phyloP scores from a whole-genome alignment of 2,797 vertebrate genomes.

The Ptychadena robeensis region DNA sequence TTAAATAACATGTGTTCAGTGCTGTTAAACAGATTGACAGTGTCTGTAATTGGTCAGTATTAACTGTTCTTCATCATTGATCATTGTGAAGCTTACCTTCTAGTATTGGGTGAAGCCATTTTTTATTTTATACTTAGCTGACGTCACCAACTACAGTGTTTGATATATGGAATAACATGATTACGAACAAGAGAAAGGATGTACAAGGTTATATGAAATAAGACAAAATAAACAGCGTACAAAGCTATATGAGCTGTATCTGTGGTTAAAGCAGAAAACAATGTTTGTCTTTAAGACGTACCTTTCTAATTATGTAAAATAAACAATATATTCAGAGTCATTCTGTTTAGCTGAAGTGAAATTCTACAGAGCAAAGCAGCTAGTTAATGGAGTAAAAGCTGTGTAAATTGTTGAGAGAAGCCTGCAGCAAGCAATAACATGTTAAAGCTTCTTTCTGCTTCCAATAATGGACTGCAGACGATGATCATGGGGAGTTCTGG shows the following conservation, averaged over 20 bases:
- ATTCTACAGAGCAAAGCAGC: conserved; percentile 55
- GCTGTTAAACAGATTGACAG: too few relatives aligned
- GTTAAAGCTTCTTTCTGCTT: conserved; percentile 65
- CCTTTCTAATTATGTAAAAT: conserved; percentile 37
- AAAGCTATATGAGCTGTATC: not conserved
- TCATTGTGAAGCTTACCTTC: not conserved
- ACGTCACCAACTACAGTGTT: not conserved
- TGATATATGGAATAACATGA: not conserved
- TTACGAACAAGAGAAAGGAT: not conserved
- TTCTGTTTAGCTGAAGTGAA: conserved; percentile 29
- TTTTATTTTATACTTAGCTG: not conserved
- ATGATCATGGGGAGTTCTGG: conserved; percentile 70
- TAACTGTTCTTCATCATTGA: too few relatives aligned
- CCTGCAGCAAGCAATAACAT: conserved; percentile 64
- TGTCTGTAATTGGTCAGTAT: too few relatives aligned
- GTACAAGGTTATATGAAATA: too few relatives aligned
- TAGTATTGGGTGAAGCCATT: not conserved
- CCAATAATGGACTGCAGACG: conserved; percentile 69
- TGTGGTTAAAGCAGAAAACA: conserved; percentile 14
- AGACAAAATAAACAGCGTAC: not conserved
- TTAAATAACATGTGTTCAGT: too few relatives aligned
- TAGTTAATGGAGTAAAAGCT: conserved; percentile 8
- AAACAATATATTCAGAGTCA: conserved; percentile 25
- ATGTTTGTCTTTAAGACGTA: conserved; percentile 7
- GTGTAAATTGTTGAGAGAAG: conserved; percentile 65